phyloP scores from a whole-genome alignment of 1,140 invertebrate genomes.

The Conus ventricosus region DNA sequence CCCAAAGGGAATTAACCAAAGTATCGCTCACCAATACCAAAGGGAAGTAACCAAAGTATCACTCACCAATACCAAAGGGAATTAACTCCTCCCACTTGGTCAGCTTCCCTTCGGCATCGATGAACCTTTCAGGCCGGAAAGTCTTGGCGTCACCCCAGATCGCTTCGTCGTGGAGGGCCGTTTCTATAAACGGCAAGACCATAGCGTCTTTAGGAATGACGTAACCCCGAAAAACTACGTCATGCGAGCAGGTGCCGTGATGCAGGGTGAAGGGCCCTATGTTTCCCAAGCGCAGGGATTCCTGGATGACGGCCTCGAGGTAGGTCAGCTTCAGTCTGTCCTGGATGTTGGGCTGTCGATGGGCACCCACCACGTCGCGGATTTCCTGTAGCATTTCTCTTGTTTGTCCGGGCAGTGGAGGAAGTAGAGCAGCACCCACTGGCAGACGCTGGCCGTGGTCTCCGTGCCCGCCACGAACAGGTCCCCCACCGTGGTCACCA shows the following conservation, averaged over 20 bases:
- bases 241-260: constrained; percentile 53
- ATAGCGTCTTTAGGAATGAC: constrained; percentile 63
- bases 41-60: no score
- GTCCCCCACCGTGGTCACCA: background rate
- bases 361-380: background rate
- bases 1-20: constrained; percentile 39
- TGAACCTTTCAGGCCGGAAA: constrained; percentile 81
- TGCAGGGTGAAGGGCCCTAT: constrained; percentile 50
- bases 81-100: constrained; percentile 31
- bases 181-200: constrained; percentile 64
- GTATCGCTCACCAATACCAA: no score
- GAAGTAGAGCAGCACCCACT: background rate
- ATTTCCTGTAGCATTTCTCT: background rate
- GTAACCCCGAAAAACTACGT: constrained; percentile 61
- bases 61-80: constrained; percentile 14
- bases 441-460: background rate
- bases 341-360: background rate
- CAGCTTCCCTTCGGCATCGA: constrained; percentile 51
- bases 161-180: constrained; percentile 60
- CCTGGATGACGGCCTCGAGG: background rate
- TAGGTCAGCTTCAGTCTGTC: background rate
- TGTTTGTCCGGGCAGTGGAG: background rate
- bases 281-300: background rate
- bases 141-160: constrained; percentile 81
- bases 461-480: background rate